Conservation (phyloP, 1,140 invertebrate genomes). For the Lethrus apterus region DNA sequence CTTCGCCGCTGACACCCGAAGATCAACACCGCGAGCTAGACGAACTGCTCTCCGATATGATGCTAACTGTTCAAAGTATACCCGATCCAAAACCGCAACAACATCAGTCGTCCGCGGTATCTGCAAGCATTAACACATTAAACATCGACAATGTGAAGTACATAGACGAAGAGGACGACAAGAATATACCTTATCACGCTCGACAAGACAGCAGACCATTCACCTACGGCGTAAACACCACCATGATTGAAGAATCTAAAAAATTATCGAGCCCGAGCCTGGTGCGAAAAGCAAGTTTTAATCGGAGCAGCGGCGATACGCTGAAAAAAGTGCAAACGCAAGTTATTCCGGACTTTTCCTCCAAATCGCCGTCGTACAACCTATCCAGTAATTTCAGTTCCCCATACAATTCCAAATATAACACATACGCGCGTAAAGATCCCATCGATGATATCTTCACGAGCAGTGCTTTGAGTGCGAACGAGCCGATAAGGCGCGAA, state of each 20-base stretch:
- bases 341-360: conserved; percentile 30
- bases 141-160: conserved; percentile 37
- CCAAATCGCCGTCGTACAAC: conserved; percentile 22
- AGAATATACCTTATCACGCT: conserved; percentile 75
- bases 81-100: conserved; percentile 47
- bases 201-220: conserved; percentile 72
- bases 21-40: conserved; percentile 56
- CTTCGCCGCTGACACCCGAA: conserved; percentile 39
- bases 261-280: conserved; percentile 67
- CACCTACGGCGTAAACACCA: conserved; percentile 61
- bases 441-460: conserved; percentile 40
- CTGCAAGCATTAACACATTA: conserved; percentile 28
- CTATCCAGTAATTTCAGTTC: conserved; percentile 16
- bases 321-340: conserved; percentile 38
- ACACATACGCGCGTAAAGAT: conserved; percentile 26
- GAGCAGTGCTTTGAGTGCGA: conserved; percentile 30
- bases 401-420: conserved; percentile 24
- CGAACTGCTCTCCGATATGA: conserved; percentile 71
- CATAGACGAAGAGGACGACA: conserved; percentile 44
- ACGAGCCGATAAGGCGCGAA: conserved; percentile 28
- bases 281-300: conserved; percentile 57
- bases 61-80: conserved; percentile 71
- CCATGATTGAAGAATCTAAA: conserved; percentile 46
- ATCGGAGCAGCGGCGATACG: conserved; percentile 34
- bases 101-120: conserved; percentile 38